Base-by-base conservation (phyloP, 2,797 vertebrate genomes). In the Acanthopagrus latus region DNA sequence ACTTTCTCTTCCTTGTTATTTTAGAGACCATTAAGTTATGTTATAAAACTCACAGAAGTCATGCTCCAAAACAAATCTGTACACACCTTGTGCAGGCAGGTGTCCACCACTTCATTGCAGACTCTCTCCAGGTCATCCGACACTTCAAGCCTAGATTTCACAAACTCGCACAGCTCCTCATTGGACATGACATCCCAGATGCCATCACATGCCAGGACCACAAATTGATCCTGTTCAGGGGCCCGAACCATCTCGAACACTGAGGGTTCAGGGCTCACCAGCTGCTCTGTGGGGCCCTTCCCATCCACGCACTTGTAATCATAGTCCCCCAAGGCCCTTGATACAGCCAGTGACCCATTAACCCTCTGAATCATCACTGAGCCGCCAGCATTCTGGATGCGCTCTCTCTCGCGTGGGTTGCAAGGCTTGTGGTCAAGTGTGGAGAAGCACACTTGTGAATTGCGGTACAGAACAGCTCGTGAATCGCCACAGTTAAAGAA, bases 171-270 rank as follows among this genome's bases (percentile, higher is more conserved):
- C 91, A 99, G 96, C 95, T 99, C 98, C 94, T 99, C 97, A 41
- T 99, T 99, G 95, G 96, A 98, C 98, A 99, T 99, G 90, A 99
- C 98, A 93, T 99, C 98, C 98, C 98, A 99, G 95, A 99, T 99
- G 76, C 98, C 98, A 79, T 99, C 98, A 85, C 98, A 99, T 27
- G 98, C 98, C 92, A 99, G 94, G 87, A 99, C 94, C 78, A 99
- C 95, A 92, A 99, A 99, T 81, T 99, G 97, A 91, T 99, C 98
- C 86, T 97, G 97, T 74, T 97, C 97, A 25, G 97, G 95, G 56
- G 96, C 95, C 86, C 98, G 97, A 80, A 95, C 82, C 89, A 99
- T 96, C 91, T 98, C 98, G 76, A 95, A 97, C 84, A 99, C 98
- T 87, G 99, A 97, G 21, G 98, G 98, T 93, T 99, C 98, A 4